phyloP scores from a whole-genome alignment of 2,797 vertebrate species.

The Heterohyrax brucei region DNA sequence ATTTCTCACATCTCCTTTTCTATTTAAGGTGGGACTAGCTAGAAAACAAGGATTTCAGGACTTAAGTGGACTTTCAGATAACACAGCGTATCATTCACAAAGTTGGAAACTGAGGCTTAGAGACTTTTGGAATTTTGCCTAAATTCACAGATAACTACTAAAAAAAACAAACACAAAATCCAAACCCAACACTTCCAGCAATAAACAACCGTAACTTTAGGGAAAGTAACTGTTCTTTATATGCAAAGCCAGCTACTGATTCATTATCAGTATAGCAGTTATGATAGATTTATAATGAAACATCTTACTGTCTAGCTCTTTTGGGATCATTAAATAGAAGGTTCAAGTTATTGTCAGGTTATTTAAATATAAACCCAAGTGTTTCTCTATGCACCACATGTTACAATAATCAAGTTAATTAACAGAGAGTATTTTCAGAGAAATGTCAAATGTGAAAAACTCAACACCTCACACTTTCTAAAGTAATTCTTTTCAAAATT shows the following conservation, averaged over 20 bases:
- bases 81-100: background rate
- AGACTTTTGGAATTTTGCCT: slow-evolving; percentile 10
- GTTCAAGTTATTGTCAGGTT: background rate
- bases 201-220: background rate
- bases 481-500: slow-evolving; percentile 43
- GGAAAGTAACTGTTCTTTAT: slow-evolving; percentile 36
- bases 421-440: slow-evolving; percentile 21
- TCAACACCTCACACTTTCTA: background rate
- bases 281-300: background rate
- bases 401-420: slow-evolving; percentile 29
- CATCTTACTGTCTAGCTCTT: background rate
- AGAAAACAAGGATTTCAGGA: slow-evolving; percentile 59
- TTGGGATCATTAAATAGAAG: background rate
- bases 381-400: background rate
- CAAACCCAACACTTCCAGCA: background rate
- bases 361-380: slow-evolving; percentile 36
- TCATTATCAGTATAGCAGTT: background rate
- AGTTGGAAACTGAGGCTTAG: background rate
- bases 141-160: background rate
- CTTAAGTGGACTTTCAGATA: background rate
- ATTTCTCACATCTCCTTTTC: slow-evolving; percentile 51
- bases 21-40: background rate
- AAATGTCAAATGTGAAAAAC: slow-evolving; percentile 50
- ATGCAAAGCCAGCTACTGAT: background rate
- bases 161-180: background rate